A percentile compares a stretch with the other conserved stretches of the same genome.
Conservation (phyloP, 2,113 vertebrate species). For the Antennarius striatus region DNA sequence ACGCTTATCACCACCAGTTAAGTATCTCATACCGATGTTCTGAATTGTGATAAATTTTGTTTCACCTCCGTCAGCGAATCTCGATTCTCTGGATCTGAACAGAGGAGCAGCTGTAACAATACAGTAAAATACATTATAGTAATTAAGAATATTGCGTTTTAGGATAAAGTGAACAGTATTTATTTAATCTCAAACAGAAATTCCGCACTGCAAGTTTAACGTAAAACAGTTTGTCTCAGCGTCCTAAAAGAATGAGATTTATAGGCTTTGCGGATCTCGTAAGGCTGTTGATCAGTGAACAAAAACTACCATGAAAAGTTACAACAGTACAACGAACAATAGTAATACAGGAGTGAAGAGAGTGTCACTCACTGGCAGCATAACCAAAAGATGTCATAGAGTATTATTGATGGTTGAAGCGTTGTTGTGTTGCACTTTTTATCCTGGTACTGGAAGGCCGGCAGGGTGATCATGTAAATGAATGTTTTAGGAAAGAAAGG, state of each 20-base stretch:
- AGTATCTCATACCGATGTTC: too few species aligned
- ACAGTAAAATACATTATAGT: too few species aligned
- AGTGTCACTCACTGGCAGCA: conserved; percentile 19
- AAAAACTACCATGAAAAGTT: neutral
- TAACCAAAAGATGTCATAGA: conserved; percentile 16
- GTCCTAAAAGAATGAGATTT: neutral
- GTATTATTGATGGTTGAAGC: conserved; percentile 47
- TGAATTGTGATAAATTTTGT: neutral
- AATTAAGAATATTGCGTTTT: too few species aligned
- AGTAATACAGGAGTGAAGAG: conserved; percentile 5
- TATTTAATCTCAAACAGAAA: too few species aligned
- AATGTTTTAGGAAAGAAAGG: conserved; percentile 61
- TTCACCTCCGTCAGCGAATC: too few species aligned
- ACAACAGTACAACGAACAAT: neutral
- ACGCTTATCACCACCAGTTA: too few species aligned
- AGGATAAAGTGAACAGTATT: too few species aligned
- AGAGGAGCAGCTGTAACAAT: too few species aligned
- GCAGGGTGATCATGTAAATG: conserved; percentile 54
- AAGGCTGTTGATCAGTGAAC: neutral
- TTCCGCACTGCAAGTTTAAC: neutral
- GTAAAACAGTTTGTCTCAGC: neutral
- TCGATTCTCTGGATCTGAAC: too few species aligned
- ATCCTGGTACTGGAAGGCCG: conserved; percentile 47
- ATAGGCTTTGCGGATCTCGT: neutral
- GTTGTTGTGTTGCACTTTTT: conserved; percentile 64